A percentile compares a stretch with the other conserved stretches of the same genome.
Evolutionary conservation across 2,113 vertebrate species (phyloP).

Genomic region (Porphyrio hochstetteri): DNA sequence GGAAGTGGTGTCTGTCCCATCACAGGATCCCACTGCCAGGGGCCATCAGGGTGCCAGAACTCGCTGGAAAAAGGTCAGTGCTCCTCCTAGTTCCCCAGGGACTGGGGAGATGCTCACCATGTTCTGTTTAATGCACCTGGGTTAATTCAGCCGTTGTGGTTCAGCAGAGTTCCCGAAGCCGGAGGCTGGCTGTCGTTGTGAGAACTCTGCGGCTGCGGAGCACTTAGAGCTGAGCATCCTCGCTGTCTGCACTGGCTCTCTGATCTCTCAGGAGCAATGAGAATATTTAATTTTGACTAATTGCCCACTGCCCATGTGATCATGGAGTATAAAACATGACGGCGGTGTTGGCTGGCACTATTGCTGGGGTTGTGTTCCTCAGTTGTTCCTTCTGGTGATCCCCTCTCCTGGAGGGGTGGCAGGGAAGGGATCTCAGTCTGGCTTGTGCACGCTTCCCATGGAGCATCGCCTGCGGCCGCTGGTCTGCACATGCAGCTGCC

Average conservation of each 20-base stretch:
- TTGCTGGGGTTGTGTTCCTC: not conserved
- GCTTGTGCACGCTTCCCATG: accelerated
- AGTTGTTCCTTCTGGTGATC: not conserved
- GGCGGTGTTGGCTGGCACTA: not conserved
- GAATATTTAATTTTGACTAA: not conserved
- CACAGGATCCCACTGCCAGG: accelerated
- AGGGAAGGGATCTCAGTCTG: not conserved
- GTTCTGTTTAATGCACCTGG: not conserved
- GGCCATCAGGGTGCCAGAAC: not conserved
- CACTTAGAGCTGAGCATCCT: not conserved
- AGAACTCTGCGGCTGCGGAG: not conserved
- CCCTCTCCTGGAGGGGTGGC: not conserved
- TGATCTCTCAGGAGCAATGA: not conserved
- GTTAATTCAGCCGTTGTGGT: not conserved
- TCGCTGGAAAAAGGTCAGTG: accelerated
- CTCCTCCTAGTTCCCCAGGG: not conserved
- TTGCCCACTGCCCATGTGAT: not conserved
- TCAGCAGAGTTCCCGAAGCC: not conserved
- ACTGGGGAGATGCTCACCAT: not conserved
- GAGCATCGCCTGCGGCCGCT: accelerated
- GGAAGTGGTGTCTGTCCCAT: not conserved
- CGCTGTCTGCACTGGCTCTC: accelerated
- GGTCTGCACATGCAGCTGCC: not conserved
- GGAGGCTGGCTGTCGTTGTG: accelerated
- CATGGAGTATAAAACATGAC: accelerated